Conservation (phyloP, 2,797 vertebrate species). For the Cynopterus sphinx region DNA sequence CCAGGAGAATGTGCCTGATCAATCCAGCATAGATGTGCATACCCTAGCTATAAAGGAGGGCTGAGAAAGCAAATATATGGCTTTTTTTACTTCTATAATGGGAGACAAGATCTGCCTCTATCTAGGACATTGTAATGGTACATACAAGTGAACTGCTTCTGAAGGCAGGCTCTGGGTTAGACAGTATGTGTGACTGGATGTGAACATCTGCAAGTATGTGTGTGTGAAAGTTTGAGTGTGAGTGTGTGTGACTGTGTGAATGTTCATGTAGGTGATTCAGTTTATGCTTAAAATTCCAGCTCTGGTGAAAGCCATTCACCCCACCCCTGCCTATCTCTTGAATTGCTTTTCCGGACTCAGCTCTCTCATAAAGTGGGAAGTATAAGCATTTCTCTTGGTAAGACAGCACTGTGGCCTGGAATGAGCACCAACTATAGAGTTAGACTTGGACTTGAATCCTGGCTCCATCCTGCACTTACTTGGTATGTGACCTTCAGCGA, state of each 20-base stretch:
- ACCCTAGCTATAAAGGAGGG: neutral
- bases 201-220: neutral
- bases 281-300: neutral
- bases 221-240: neutral
- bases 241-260: neutral
- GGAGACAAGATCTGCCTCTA: too few species aligned
- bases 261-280: neutral
- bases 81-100: too few species aligned
- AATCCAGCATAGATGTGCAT: neutral
- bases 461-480: neutral
- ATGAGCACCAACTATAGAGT: neutral
- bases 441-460: neutral
- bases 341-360: neutral
- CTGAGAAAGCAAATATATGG: too few species aligned
- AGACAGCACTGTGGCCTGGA: neutral
- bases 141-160: neutral
- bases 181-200: neutral
- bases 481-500: neutral
- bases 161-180: neutral
- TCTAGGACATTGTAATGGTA: neutral
- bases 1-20: neutral
- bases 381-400: neutral
- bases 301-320: neutral
- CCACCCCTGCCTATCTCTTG: neutral
- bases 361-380: neutral